phyloP scores from a whole-genome alignment of 2,797 vertebrate species.

The Pantherophis alleghaniensis region DNA sequence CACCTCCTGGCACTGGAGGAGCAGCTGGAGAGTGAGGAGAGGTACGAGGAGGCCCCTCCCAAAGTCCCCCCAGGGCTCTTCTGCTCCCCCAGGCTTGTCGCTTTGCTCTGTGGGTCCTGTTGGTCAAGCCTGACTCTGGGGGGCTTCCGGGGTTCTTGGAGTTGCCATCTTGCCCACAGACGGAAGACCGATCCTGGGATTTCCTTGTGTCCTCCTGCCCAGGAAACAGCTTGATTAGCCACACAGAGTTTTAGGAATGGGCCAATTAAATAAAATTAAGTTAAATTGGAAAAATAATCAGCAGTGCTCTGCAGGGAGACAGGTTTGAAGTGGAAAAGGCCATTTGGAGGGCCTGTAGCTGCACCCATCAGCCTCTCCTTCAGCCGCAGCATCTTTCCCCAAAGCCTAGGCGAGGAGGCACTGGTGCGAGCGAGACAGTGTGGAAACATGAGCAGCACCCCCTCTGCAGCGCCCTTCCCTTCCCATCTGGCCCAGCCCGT shows the following conservation, averaged over 20 bases:
- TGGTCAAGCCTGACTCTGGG: neutral
- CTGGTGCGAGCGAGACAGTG: neutral
- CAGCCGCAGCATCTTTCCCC: neutral
- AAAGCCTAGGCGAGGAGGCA: neutral
- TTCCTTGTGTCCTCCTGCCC: neutral
- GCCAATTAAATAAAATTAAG: neutral
- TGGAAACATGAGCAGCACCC: neutral
- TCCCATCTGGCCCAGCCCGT: neutral
- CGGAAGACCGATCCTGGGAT: neutral
- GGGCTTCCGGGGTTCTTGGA: neutral
- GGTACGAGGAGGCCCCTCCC: slow-evolving; percentile 70
- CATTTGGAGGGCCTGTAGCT: neutral
- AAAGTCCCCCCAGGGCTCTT: neutral
- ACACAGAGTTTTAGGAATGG: neutral
- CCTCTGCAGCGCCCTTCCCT: neutral
- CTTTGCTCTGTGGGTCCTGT: neutral
- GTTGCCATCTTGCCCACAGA: neutral
- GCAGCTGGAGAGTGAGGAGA: slow-evolving; percentile 89
- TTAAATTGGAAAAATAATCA: neutral
- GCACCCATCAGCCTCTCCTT: neutral
- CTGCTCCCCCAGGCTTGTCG: neutral
- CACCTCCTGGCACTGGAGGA: slow-evolving; percentile 91
- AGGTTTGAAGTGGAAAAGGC: neutral
- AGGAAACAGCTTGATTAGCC: neutral
- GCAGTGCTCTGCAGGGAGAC: neutral